Evolutionary conservation across 2,888 invertebrate species (phyloP), one percentile per base, ranked within the genome.

Genomic region (Timandra comae): DNA sequence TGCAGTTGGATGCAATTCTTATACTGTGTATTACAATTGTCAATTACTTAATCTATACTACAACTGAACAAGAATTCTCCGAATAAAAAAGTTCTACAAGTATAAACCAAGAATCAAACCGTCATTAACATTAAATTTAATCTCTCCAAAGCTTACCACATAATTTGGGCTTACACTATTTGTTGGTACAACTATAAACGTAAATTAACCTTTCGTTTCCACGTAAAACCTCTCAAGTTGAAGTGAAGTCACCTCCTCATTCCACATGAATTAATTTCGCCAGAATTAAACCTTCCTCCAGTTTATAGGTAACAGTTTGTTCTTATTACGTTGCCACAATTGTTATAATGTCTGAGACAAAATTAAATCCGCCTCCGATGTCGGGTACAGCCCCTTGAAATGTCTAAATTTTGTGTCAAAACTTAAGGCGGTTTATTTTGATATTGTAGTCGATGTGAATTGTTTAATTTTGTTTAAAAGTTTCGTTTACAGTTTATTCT

Each of bases 221-320:
- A 5, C 12, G 23, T 22, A 29, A 2, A 29, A 6, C 29, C 48
- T 50, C 54, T 46, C 45, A 49, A 38, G 33, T 37, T n/a, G 41
- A 16, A 13, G 37, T 40, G 46, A 54, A 52, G 46, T 56, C 41
- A 49, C 52, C 48, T 48, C 46, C 52, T 55, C 58, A 49, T 61
- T 63, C 55, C 46, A 38, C 49, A 49, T 46, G 59, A 63, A 68
- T 66, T 69, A 68, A 70, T 70, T 67, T 53, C 48, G 42, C 39
- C 52, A 48, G 54, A 66, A 70, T 67, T 69, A 64, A 68, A 61
- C 61, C 41, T 33, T 44, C 58, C 45, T 49, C 56, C 57, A 41
- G 48, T 60, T 60, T 60, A 57, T 60, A 62, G 55, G 59, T 54
- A 62, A 60, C 65, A 61, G 62, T 65, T 63, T 59, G 65, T 65